A percentile compares a stretch with the other conserved stretches of the same genome.
These are phyloP conservation scores for Brachynemurus nebulosus DNA, from an alignment of 2,888 invertebrate genomes.

Conservation along the genomic window DNA sequence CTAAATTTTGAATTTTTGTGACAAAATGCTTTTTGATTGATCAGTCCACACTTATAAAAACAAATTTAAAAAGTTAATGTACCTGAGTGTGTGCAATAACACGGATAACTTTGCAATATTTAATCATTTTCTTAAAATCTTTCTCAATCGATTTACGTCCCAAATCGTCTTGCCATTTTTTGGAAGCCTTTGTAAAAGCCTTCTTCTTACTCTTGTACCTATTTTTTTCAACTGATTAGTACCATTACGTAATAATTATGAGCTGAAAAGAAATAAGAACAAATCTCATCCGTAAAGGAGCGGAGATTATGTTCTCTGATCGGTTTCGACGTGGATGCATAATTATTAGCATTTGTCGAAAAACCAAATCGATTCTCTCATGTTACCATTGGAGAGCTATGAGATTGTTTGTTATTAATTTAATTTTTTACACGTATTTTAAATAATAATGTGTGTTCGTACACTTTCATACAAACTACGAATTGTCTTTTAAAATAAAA, in stretches of 20 bases:
- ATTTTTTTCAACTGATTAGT: conserved; percentile 12
- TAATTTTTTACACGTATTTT: conserved; percentile 13
- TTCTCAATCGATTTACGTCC: conserved; percentile 95
- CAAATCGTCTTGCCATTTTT: conserved; percentile 97
- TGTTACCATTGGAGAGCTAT: conserved; percentile 56
- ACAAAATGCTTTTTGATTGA: too few species aligned
- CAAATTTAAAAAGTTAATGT: too few species aligned
- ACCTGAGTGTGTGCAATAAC: conserved; percentile 97
- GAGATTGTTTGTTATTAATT: conserved; percentile 21
- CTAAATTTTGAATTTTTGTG: too few species aligned
- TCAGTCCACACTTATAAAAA: too few species aligned
- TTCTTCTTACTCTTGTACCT: conserved; percentile 99
- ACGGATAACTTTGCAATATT: conserved; percentile 94
- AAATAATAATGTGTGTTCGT: too few species aligned
- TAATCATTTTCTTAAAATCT: conserved; percentile 93
- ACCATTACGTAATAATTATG: conserved; percentile 11
- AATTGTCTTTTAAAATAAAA: too few species aligned
- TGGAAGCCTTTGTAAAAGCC: conserved; percentile 96
- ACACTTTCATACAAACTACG: too few species aligned
- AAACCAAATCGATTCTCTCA: conserved; percentile 38
- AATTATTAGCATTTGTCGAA: conserved; percentile 19
- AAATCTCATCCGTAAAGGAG: conserved; percentile 54
- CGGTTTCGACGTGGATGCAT: too few species aligned
- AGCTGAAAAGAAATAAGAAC: conserved; percentile 34
- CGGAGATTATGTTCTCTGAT: too few species aligned